Evolutionary conservation across 2,797 vertebrate genomes (phyloP).

Genomic region (Stomatorhinus walkeri): DNA sequence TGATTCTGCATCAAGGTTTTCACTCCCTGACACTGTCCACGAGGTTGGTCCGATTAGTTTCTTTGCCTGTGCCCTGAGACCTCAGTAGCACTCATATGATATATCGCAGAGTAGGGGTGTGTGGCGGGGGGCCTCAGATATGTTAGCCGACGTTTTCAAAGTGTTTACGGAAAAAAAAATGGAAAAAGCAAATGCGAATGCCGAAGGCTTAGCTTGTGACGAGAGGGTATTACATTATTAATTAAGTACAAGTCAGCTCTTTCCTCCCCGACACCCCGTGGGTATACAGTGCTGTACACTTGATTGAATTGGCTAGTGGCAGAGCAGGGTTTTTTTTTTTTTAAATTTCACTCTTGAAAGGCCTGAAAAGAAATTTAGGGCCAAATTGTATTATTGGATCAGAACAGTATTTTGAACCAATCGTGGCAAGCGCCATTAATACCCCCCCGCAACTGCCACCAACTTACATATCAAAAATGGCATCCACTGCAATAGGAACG

Average conservation of each 20-base stretch:
- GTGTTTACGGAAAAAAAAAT: slow-evolving; percentile 77
- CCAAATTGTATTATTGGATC: slow-evolving; percentile 68
- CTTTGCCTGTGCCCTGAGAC: slow-evolving; percentile 21
- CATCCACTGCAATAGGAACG: not conserved
- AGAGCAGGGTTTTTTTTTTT: slow-evolving; percentile 73
- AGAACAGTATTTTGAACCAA: slow-evolving; percentile 59
- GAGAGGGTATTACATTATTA: slow-evolving; percentile 85
- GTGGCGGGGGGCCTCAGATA: slow-evolving; percentile 46
- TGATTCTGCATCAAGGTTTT: not conserved
- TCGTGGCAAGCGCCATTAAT: slow-evolving; percentile 44
- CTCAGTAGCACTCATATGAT: slow-evolving; percentile 34
- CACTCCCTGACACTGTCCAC: not conserved
- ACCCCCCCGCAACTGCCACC: slow-evolving; percentile 17
- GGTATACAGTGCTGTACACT: slow-evolving; percentile 90
- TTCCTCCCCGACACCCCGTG: slow-evolving; percentile 75
- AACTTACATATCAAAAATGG: not conserved
- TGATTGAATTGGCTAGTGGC: slow-evolving; percentile 96
- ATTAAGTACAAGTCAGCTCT: slow-evolving; percentile 92
- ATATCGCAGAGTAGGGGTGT: slow-evolving; percentile 34
- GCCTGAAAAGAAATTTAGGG: slow-evolving; percentile 76
- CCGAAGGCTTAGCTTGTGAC: slow-evolving; percentile 80
- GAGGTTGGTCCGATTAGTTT: slow-evolving; percentile 21
- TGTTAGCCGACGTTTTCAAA: slow-evolving; percentile 72
- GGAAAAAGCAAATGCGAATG: slow-evolving; percentile 65
- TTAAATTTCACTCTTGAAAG: slow-evolving; percentile 69